Percentiles rank a stretch among this genome's conserved stretches.
phyloP scores from a whole-genome alignment of 2,113 vertebrate species.

The Talpa occidentalis region DNA sequence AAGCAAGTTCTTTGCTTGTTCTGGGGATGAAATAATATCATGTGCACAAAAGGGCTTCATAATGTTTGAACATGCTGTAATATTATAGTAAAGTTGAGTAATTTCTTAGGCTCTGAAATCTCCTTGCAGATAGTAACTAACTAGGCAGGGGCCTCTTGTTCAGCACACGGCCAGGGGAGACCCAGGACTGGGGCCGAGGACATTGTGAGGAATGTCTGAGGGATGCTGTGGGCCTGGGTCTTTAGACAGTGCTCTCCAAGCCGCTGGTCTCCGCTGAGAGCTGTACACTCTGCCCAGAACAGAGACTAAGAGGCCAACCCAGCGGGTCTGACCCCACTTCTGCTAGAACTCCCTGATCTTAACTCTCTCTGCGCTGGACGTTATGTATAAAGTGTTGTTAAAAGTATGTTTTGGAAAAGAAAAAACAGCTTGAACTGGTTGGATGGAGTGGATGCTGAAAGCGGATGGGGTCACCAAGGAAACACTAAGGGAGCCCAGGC shows the following conservation, averaged over 20 bases:
- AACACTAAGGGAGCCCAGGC: neutral
- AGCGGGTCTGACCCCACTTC: neutral
- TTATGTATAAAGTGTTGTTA: neutral
- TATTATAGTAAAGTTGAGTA: neutral
- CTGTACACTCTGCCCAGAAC: neutral
- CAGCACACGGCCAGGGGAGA: neutral
- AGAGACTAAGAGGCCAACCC: neutral
- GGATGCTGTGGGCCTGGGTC: neutral
- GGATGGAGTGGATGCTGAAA: neutral
- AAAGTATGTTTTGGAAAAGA: neutral
- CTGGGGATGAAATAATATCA: neutral
- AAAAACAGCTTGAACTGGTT: neutral
- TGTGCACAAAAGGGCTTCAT: neutral
- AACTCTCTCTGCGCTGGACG: neutral
- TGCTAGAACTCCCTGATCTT: neutral
- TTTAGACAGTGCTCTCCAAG: neutral
- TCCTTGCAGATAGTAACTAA: neutral
- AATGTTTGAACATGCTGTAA: neutral
- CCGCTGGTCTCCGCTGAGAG: neutral
- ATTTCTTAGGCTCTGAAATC: neutral
- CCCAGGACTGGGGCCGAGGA: neutral
- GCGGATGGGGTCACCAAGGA: neutral
- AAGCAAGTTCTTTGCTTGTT: too few species aligned
- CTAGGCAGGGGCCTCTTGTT: neutral
- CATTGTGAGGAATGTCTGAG: neutral